Conservation (phyloP, 2,888 invertebrate species). For the Agonopterix alstromeriana region DNA sequence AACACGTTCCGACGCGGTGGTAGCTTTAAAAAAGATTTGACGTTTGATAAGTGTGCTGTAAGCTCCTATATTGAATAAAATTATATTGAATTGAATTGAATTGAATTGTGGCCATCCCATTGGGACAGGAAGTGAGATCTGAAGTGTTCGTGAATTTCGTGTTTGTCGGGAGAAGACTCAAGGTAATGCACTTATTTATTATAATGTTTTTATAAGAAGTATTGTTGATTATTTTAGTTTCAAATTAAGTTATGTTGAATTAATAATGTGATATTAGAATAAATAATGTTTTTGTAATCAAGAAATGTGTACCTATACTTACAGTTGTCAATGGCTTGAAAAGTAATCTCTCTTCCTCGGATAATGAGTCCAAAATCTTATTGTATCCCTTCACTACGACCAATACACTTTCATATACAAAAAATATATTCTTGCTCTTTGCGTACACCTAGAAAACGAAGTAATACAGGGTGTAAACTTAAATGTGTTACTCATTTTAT, state of each 20-base stretch:
- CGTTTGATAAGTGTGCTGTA: no score
- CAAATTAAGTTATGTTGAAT: background rate
- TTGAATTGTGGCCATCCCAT: background rate
- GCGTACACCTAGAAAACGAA: conserved; percentile 63
- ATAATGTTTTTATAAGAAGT: background rate
- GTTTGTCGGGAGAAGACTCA: background rate
- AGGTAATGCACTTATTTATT: background rate
- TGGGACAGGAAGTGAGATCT: no score
- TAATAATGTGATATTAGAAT: conserved; percentile 34
- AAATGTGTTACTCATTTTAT: no score
- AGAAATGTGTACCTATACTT: conserved; percentile 39
- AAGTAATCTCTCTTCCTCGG: conserved; percentile 84
- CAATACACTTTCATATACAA: conserved; percentile 83
- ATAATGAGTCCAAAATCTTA: conserved; percentile 84
- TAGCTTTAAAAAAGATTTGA: no score
- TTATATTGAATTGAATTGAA: no score
- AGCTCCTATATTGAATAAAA: no score
- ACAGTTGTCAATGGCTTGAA: conserved; percentile 84
- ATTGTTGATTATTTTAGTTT: background rate
- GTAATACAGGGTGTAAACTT: no score
- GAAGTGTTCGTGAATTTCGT: no score
- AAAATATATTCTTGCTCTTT: conserved; percentile 76
- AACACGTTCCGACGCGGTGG: no score
- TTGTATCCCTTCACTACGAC: conserved; percentile 86
- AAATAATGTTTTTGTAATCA: conserved; percentile 8